Base-by-base conservation (phyloP, 2,888 invertebrate genomes). In the Lithophane leautieri region DNA sequence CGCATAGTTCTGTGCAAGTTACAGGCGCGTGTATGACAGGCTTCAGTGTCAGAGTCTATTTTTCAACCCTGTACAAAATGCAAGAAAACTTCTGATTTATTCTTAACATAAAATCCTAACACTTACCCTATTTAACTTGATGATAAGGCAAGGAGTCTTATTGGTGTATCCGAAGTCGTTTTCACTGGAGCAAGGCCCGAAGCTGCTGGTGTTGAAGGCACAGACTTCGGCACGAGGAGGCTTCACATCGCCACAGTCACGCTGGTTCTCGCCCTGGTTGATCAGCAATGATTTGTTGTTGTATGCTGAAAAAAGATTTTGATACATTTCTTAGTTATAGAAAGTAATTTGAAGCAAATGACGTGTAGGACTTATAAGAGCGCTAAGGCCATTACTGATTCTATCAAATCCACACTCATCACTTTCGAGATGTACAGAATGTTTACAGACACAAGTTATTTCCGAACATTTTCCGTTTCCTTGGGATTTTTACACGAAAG, bases 101-200 rank as follows among this genome's bases (percentile, higher is more conserved):
- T 47, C 47, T 47, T 16, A 50, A 50, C 19, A 50, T 54, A 56
- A 58, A 58, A 28, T 58, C 28, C 9, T 58, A 16, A 28, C 3
- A 52, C 87, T 83, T 68, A 95, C 96, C 89, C 92, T 98, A 94
- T 99, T 99, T 63, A 99, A 95, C 92, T 99, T 99, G 82, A 99
- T 97, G 92, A 99, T 98, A 79, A 99, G 97, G 94, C 99, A 99
- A 0, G 99, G 99, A 50, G 98, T 97, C 76, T 98, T 98, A 86
- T 97, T 97, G 88, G 98, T 97, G 92, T 98, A 99, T 72, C 99
- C 99, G 93, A 98, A 99, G 87, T 97, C 95, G 89, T 98, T 98
- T 88, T 98, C 98, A 83, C 97, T 97, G 63, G 97, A 98, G 93
- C 99, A 99, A 4, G 97, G 97, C 0, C 97, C 97, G 94, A 98